Evolutionary conservation across 2,113 vertebrate genomes (phyloP).

Genomic region (Heptranchias perlo): DNA sequence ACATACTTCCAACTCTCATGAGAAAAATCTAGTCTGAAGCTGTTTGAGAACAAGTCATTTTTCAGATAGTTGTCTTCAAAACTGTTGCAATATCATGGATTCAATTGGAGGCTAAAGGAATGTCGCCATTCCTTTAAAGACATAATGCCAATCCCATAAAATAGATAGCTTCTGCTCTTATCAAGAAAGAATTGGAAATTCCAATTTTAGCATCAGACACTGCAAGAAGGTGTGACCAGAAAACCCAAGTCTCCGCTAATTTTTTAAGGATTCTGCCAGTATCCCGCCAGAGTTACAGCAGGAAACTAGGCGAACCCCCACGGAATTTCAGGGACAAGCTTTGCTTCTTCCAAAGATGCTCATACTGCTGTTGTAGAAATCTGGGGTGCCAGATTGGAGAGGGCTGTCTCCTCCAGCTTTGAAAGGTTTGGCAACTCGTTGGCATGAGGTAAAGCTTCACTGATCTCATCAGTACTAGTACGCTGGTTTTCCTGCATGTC

Average conservation of each 20-base stretch:
- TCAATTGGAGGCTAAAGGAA: not conserved
- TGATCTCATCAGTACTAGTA: not conserved
- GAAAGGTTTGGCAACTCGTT: not conserved
- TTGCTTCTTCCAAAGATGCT: not conserved
- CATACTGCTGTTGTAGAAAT: not conserved
- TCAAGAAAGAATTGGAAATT: not conserved
- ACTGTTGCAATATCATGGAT: not conserved
- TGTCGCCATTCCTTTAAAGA: not conserved
- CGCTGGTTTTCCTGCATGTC: not conserved
- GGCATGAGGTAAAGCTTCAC: not conserved
- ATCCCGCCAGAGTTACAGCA: not conserved
- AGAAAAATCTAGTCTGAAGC: not conserved
- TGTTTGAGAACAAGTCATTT: not conserved
- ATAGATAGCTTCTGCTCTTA: not conserved
- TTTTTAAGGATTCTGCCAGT: not conserved
- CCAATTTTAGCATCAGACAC: not conserved
- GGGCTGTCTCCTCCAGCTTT: not conserved
- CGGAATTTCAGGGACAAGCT: not conserved
- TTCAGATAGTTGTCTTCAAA: not conserved
- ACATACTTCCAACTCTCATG: not conserved
- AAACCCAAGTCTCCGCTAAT: not conserved
- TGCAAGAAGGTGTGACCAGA: not conserved
- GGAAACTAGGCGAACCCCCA: not conserved
- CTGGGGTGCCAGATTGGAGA: not conserved
- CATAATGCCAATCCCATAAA: not conserved